These are phyloP conservation scores for Rhogogaster chlorosoma DNA, from an alignment of 2,888 invertebrate species.

Conservation along the genomic window DNA sequence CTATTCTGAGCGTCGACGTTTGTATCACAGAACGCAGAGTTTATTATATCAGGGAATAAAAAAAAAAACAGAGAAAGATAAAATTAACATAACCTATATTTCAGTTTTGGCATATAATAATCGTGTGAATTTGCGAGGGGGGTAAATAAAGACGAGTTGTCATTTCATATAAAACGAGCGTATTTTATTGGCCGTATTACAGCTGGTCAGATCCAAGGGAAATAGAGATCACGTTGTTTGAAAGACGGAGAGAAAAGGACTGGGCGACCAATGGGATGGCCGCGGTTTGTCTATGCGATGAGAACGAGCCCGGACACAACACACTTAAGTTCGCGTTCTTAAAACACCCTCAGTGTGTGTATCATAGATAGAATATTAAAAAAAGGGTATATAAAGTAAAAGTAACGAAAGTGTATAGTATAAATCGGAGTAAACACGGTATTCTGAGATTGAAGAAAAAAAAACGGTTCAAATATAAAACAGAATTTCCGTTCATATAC, in stretches of 20 bases:
- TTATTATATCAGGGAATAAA: neutral
- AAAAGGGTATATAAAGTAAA: neutral
- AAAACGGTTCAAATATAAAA: neutral
- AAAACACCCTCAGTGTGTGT: neutral
- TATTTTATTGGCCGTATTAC: neutral
- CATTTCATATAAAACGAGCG: neutral
- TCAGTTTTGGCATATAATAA: neutral
- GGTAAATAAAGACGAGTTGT: neutral
- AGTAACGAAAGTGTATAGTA: neutral
- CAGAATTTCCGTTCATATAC: neutral
- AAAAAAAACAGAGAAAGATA: neutral
- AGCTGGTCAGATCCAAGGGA: neutral
- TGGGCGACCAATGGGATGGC: neutral
- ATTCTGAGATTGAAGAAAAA: neutral
- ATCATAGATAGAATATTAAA: neutral
- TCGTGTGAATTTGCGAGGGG: neutral
- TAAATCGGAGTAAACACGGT: neutral
- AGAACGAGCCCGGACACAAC: neutral
- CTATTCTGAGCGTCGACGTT: neutral
- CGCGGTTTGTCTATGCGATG: neutral
- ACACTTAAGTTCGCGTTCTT: neutral
- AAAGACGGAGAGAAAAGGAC: neutral
- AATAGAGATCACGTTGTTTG: neutral
- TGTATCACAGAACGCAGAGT: neutral
- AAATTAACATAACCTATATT: neutral